Evolutionary conservation across 2,888 invertebrate genomes (phyloP).

Genomic region (Drosophila nr. perissopoda): DNA sequence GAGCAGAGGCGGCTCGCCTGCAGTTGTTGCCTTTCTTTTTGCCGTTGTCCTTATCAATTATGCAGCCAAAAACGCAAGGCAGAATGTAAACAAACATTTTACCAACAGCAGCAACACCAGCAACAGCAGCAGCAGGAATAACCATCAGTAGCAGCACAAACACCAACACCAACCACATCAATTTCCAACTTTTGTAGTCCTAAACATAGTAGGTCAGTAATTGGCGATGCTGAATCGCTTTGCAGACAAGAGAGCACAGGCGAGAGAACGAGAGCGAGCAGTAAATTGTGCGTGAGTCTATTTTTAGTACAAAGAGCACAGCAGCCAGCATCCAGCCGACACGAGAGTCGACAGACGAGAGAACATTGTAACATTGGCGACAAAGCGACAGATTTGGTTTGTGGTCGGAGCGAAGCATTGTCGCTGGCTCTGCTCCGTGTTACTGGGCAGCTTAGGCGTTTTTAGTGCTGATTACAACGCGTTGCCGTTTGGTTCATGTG

Average conservation of each 20-base stretch:
- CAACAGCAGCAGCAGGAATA: slow-evolving; percentile 12
- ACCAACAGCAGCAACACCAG: slow-evolving; percentile 37
- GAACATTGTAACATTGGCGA: slow-evolving; percentile 39
- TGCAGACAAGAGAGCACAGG: slow-evolving; percentile 29
- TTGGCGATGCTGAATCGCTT: slow-evolving; percentile 38
- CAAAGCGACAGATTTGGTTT: slow-evolving; percentile 56
- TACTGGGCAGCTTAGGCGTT: slow-evolving; percentile 68
- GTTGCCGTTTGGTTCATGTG: slow-evolving; percentile 83
- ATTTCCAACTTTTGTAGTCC: slow-evolving; percentile 46
- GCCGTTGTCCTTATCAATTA: slow-evolving; percentile 67
- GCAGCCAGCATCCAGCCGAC: slow-evolving; percentile 56
- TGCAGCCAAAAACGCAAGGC: slow-evolving; percentile 68
- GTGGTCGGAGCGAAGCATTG: slow-evolving; percentile 36
- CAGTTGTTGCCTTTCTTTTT: slow-evolving; percentile 46
- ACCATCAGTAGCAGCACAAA: slow-evolving; percentile 13
- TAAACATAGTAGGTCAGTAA: slow-evolving; percentile 73
- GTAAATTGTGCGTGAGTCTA: neutral
- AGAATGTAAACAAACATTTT: slow-evolving; percentile 73
- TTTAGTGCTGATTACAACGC: slow-evolving; percentile 85
- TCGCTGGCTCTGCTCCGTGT: slow-evolving; percentile 42
- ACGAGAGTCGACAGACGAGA: slow-evolving; percentile 2
- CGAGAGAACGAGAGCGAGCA: slow-evolving; percentile 1
- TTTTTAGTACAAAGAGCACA: slow-evolving; percentile 73
- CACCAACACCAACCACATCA: slow-evolving; percentile 21
- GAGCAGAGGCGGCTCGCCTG: slow-evolving; percentile 35